Percentiles rank a stretch among this genome's conserved stretches.
Conservation (phyloP, 2,113 vertebrate species). For the Ameiurus melas region DNA sequence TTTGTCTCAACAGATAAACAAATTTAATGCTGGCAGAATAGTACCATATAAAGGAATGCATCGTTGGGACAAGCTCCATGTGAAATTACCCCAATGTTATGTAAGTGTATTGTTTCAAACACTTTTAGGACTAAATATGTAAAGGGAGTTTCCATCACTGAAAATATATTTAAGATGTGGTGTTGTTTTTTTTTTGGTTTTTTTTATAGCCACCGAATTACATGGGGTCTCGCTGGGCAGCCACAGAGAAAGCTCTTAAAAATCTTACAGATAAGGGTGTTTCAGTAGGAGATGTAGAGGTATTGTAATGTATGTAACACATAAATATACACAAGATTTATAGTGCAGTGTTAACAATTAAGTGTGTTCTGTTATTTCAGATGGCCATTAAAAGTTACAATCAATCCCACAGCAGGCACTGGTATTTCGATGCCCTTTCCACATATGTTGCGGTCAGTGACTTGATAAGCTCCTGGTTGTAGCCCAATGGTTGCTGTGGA, state of each 20-base stretch:
- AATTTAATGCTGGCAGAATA: rapidly evolving
- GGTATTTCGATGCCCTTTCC: slow-evolving; percentile 64
- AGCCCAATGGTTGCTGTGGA: background rate
- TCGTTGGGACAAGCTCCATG: background rate
- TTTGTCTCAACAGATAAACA: slow-evolving; percentile 45
- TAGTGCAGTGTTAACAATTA: background rate
- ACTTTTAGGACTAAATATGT: too few relatives aligned
- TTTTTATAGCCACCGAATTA: rapidly evolving
- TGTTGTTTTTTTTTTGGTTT: background rate
- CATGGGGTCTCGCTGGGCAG: slow-evolving; percentile 41
- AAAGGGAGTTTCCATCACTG: background rate
- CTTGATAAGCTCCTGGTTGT: background rate
- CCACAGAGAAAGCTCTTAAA: slow-evolving; percentile 42
- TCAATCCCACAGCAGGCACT: slow-evolving; percentile 55
- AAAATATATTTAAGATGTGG: background rate
- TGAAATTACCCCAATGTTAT: slow-evolving; percentile 59
- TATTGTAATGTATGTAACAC: slow-evolving; percentile 22
- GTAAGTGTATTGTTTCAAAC: slow-evolving; percentile 55
- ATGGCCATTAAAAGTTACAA: slow-evolving; percentile 63
- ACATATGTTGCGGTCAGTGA: slow-evolving; percentile 56
- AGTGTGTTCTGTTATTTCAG: slow-evolving; percentile 49
- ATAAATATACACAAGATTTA: background rate
- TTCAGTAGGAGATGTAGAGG: slow-evolving; percentile 56
- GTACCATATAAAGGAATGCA: background rate
- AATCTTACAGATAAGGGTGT: background rate